Evolutionary conservation across 2,113 vertebrate species (phyloP), one percentile per base, ranked within the genome.

Genomic region (Pseudopipra pipra): DNA sequence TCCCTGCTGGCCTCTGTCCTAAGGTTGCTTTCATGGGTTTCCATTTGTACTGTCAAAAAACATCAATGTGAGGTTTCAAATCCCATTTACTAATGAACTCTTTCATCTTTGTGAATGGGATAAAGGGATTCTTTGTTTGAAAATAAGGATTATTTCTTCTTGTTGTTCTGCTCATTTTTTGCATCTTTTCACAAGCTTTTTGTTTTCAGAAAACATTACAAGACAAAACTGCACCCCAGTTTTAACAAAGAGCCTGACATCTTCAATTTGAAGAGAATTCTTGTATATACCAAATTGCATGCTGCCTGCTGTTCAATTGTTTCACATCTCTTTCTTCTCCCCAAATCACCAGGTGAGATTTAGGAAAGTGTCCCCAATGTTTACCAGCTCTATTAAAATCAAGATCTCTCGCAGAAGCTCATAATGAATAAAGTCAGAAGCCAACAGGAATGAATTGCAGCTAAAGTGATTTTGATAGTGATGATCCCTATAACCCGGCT

Each of bases 381-480:
- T 97, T 97, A 97, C 94, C 91, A 97, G 93, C 85, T 96, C 97
- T 92, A 90, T 96, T 96, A 97, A 97, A 98, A 97, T 95, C 97
- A 96, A 93, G 92, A 96, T 96, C 86, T 97, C 94, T 93, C 90
- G 93, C 96, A 98, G 95, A 93, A 96, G 96, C 94, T 97, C 95
- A 96, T 95, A 96, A 96, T 84, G 79, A 96, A 92, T 92, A 80
- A 97, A 97, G 92, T 97, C 95, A 95, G 93, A 97, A 98, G 95
- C 96, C 80, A 96, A 96, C 44, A 97, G 93, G 96, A 97, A 97
- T 93, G 97, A 97, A 98, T 89, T 97, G 96, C 92, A 97, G 93
- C 71, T 94, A 91, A 96, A 96, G 90, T 96, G 97, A 98, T 96
- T 98, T 98, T 95, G 96, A 96, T 97, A 97, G 95, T 65, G 87